These are phyloP conservation scores for Oegoconia quadripuncta DNA, from an alignment of 2,888 invertebrate genomes.

Conservation along the genomic window DNA sequence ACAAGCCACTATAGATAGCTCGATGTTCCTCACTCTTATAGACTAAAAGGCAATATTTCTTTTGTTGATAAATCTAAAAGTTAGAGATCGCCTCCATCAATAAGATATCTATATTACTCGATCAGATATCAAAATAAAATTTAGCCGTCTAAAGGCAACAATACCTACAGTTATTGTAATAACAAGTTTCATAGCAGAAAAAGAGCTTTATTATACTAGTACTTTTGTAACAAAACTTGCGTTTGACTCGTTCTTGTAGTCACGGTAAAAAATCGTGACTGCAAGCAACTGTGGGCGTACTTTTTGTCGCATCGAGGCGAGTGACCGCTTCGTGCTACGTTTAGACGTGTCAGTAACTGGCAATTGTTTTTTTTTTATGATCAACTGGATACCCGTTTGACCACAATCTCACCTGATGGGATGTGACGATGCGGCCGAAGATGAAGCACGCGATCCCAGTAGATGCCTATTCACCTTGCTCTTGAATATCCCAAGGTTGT, in stretches of 20 bases:
- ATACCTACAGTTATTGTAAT: constrained; percentile 18
- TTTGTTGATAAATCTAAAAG: no score
- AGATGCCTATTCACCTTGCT: no score
- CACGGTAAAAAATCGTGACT: constrained; percentile 59
- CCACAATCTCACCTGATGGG: no score
- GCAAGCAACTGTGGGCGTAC: constrained; percentile 38
- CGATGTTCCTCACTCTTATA: no score
- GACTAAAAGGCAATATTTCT: no score
- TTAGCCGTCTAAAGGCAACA: constrained; percentile 6
- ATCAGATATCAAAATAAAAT: constrained; percentile 9
- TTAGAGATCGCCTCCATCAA: neutral
- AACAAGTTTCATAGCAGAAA: constrained; percentile 9
- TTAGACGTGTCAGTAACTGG: constrained; percentile 18
- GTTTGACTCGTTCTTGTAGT: constrained; percentile 23
- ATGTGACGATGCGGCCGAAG: no score
- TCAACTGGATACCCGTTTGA: no score
- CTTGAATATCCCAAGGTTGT: no score
- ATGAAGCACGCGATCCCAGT: no score
- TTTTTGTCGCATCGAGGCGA: constrained; percentile 43
- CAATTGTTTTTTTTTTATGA: no score
- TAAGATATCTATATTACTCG: neutral
- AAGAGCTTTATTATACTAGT: constrained; percentile 4
- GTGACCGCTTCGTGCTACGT: constrained; percentile 33
- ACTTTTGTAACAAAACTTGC: constrained; percentile 12
- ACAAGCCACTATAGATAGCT: no score